Base-by-base conservation (phyloP, 92 coral and sea anemone genomes). In the Zoanthus solanderi region DNA sequence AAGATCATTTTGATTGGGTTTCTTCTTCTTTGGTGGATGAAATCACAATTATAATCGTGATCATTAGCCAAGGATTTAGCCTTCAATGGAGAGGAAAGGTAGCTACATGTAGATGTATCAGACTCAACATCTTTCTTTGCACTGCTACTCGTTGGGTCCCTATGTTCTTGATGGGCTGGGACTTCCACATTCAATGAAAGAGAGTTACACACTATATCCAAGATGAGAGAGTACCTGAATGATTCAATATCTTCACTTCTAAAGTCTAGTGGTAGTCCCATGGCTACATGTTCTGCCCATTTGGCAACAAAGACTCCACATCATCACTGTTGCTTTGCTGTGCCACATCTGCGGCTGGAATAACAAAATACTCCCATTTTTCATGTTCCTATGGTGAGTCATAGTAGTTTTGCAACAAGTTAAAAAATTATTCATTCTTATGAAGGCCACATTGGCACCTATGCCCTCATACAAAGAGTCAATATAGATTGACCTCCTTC, bases 261-360 rank as follows among this genome's bases (percentile, higher is more conserved):
- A 52, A 87, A 86, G 32, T 90, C 89, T 13, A 89, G 63, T 23
- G 89, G 85, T 31, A 63, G 46, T 5, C 89, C 82, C 68, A 16
- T 5, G 17, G 88, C 66, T 7, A 84, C 48, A 32, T 72, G 88
- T 53, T 84, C 37, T 23, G 82, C 88, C 88, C 82, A 84, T 72
- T 84, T 84, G 69, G 73, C 91, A 15, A 91, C 93, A 87, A 88
- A 91, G n/a, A 91, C 93, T 18, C 91, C 91, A 78, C 93, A 91
- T 91, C 91, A 83, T 66, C 89, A 78, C 78, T 47, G 84, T 87
- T 87, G 23, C 74, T 61, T 48, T 91, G 91, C 84, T 91, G 91
- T 37, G 88, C 56, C 44, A 91, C 69, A 23, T 91, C 79, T 68
- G 78, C 50, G 53, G 85, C 67, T 5, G 89, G 93, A 75, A 82